Percentiles rank a stretch among this genome's conserved stretches.
These are phyloP conservation scores for Mesitornis unicolor DNA, from an alignment of 2,113 vertebrate genomes.

Conservation along the genomic window DNA sequence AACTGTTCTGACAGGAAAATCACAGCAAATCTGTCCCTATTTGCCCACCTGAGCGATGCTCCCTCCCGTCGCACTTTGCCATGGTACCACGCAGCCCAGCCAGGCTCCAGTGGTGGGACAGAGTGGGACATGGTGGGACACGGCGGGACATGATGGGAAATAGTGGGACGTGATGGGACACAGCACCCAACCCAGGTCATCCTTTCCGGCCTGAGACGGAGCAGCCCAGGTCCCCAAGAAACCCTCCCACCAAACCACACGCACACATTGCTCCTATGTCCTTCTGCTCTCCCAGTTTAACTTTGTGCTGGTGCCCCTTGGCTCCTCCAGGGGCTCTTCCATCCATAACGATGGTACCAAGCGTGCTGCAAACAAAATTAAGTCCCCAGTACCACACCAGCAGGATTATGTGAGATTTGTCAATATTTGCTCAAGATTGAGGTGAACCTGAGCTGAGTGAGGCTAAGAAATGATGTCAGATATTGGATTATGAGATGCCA, in stretches of 20 bases:
- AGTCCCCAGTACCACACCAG: rapidly evolving
- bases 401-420: background rate
- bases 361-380: background rate
- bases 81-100: rapidly evolving
- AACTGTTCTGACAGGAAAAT: background rate
- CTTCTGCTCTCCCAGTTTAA: background rate
- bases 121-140: too few species aligned
- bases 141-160: too few species aligned
- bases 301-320: background rate
- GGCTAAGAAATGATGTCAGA: background rate
- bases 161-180: rapidly evolving
- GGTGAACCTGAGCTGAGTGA: background rate
- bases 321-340: background rate
- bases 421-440: constrained; percentile 7
- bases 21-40: background rate
- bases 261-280: background rate
- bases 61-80: rapidly evolving
- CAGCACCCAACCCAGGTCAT: rapidly evolving
- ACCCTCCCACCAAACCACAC: rapidly evolving
- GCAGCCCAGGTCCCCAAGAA: background rate
- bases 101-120: rapidly evolving
- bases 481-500: background rate
- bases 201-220: background rate
- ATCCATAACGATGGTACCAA: background rate
- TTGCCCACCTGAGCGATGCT: background rate